Evolutionary conservation across 2,888 invertebrate genomes (phyloP), one percentile per base, ranked within the genome.

Genomic region (Pollenia angustigena): DNA sequence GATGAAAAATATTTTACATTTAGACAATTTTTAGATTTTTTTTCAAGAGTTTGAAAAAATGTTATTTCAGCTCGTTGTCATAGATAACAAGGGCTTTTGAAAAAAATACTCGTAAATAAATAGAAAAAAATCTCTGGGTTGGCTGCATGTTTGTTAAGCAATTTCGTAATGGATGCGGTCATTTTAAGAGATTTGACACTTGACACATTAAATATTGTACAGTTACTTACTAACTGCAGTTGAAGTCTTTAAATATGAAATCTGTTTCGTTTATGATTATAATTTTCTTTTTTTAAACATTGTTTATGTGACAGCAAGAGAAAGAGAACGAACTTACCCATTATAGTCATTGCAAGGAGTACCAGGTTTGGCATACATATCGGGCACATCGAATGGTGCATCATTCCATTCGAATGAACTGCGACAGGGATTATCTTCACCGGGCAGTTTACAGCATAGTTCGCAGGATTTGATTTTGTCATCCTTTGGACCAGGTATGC

Each of bases 301-400:
- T 12, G 14, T 8, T 32, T 16, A 12, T 56, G 10, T 14, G 16
- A 62, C 4, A 54, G n/a, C 16, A 56, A 81, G 10, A 9, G 42
- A 72, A 72, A 56, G 18, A 10, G 72, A 66, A 50, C 23, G 23
- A 52, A 89, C 93, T 92, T 85, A 95, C 93, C 98, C 98, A 92
- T 97, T 97, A 93, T 98, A 98, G 92, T 98, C 97, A 93, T 98
- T 98, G 93, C 98, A 98, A 0, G 98, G 98, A 71, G 98, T 98
- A 82, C 98, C 98, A 0, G 98, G 97, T 91, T 98, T 98, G 44
- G 98, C 97, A 92, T 96, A 97, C 96, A 98, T 97, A 91, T 98
- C 97, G 0, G 98, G 98, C 89, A 99, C 97, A 93, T 98, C 98
- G 91, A 96, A 97, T 0, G 98, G 98, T 88, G 96, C 94, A 72